Evolutionary conservation across 2,888 invertebrate species (phyloP).

Genomic region (Eupeodes latifasciatus): DNA sequence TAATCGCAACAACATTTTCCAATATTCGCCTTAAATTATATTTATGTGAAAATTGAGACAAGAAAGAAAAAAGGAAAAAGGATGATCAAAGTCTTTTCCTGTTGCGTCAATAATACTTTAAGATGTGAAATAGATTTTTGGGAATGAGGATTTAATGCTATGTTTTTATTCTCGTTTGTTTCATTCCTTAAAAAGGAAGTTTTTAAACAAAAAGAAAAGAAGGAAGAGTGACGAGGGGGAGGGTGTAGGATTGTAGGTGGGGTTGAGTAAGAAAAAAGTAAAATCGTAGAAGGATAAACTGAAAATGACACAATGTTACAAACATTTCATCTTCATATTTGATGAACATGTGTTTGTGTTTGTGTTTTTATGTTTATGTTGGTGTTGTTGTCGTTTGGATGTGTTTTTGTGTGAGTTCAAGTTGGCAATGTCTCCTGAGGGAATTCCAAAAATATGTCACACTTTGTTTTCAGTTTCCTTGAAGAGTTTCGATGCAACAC

Average conservation of each 20-base stretch:
- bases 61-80: not conserved
- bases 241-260: no score
- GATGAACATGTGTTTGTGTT: conserved; percentile 15
- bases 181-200: not conserved
- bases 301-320: conserved; percentile 36
- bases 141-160: not conserved
- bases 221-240: not conserved
- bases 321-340: conserved; percentile 30
- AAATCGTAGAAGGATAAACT: conserved; percentile 33
- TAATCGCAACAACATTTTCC: conserved; percentile 1
- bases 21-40: conserved; percentile 25
- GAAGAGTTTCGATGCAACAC: conserved; percentile 25
- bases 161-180: not conserved
- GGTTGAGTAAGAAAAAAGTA: not conserved
- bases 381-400: not conserved
- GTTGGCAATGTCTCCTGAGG: conserved; percentile 31
- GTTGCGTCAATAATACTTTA: conserved; percentile 42
- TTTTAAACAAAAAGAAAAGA: not conserved
- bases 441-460: conserved; percentile 43
- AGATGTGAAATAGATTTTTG: conserved; percentile 2
- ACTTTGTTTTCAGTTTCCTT: conserved; percentile 34
- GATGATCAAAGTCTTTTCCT: conserved; percentile 42
- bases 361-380: not conserved
- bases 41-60: not conserved
- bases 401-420: conserved; percentile 3